Conservation (phyloP, 1,140 invertebrate species). For the Heliconius hermathena region DNA sequence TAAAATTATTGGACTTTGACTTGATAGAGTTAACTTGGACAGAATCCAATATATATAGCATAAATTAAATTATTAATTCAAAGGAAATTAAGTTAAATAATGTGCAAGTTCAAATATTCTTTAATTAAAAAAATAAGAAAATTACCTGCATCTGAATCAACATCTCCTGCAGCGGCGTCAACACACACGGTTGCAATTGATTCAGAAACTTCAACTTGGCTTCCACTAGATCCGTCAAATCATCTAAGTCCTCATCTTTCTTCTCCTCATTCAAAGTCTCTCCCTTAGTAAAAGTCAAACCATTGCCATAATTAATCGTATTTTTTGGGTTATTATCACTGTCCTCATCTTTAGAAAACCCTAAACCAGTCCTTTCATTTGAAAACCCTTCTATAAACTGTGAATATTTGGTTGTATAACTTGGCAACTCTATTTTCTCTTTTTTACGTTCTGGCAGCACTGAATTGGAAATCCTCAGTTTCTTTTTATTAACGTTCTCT, state of each 20-base stretch:
- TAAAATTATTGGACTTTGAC: no score
- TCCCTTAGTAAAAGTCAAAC: constrained; percentile 71
- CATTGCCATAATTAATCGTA: constrained; percentile 67
- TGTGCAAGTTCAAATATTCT: no score
- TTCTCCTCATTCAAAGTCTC: constrained; percentile 71
- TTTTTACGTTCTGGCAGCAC: constrained; percentile 64
- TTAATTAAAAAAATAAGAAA: constrained; percentile 21
- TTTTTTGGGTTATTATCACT: constrained; percentile 53
- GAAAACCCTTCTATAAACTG: constrained; percentile 72
- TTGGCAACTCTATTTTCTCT: constrained; percentile 53
- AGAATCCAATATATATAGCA: no score
- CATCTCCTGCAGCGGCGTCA: constrained; percentile 72
- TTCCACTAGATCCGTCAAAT: constrained; percentile 61
- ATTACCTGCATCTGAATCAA: constrained; percentile 72
- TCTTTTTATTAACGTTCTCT: constrained; percentile 58
- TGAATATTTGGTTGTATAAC: constrained; percentile 74
- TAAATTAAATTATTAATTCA: no score
- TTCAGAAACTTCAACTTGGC: constrained; percentile 70
- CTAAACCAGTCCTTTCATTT: constrained; percentile 66
- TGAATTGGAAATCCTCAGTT: constrained; percentile 68
- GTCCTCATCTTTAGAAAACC: constrained; percentile 66
- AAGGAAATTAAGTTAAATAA: no score
- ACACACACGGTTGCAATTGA: constrained; percentile 55
- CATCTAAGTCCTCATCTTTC: constrained; percentile 64
- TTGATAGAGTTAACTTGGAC: no score